Base-by-base conservation (phyloP, 2,113 vertebrate species). In the Irena cyanogastra region DNA sequence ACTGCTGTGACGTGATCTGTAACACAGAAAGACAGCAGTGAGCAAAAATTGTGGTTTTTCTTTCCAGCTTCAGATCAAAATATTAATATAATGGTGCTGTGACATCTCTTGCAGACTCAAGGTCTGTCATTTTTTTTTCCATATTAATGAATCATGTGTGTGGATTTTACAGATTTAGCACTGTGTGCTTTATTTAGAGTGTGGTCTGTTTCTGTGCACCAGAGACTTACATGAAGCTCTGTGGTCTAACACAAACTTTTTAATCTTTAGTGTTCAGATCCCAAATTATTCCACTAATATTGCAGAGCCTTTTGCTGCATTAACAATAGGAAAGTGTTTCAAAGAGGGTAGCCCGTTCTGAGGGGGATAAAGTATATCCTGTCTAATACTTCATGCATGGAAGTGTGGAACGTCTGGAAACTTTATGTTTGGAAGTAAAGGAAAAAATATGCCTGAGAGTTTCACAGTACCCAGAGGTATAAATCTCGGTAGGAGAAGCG, bases 401-500 rank as follows among this genome's bases (percentile, higher is more conserved):
- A 9, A 61, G 6, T 68, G 30, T 47, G n/a, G 7, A 47, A 68
- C 27, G 15, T 44, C 33, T 16, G 4, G 35, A 60, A 87, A 85
- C 3, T 24, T 75, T 35, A 79, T 19, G 15, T 42, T 56, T 41
- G 30, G 13, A 87, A 77, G 5, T 47, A 57, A 3, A 4, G 28
- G 31, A 4, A 18, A 21, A 22, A 13, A 19, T 27, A 42, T 11
- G 17, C 33, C 44, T 16, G 12, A 65, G 7, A 14, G 63, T 70
- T 86, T 74, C 10, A 5, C 39, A 10, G 59, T 3, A 87, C 50
- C 47, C 59, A 45, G 84, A 65, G 24, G 20, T 66, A 57, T 3
- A 77, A 75, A 80, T 6, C 22, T 59, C 13, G 1, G 33, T 6
- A 28, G 33, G 28, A 20, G 28, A 53, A 64, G 84, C 0, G 0